phyloP scores from a whole-genome alignment of 2,113 vertebrate genomes.

The Phocoena sinus region DNA sequence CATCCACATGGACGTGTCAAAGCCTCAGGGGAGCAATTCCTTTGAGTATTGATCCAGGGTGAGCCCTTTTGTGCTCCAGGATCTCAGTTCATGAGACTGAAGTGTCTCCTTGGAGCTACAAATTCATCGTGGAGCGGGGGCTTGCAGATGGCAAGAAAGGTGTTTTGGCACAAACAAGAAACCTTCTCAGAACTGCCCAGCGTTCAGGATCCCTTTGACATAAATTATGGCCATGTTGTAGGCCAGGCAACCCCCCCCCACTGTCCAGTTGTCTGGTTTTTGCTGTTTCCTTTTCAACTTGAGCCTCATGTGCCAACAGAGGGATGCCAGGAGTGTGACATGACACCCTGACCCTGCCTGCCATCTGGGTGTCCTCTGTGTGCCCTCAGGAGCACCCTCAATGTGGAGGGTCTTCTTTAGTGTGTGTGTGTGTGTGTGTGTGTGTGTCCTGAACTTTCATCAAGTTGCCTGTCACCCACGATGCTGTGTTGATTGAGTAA shows the following conservation, averaged over 20 bases:
- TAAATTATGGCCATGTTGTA: background rate
- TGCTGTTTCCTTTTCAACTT: background rate
- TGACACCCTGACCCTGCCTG: background rate
- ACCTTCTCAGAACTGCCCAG: background rate
- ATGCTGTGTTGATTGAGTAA: background rate
- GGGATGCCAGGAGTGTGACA: background rate
- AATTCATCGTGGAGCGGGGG: background rate
- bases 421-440: background rate
- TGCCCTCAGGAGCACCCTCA: background rate
- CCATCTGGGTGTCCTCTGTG: background rate
- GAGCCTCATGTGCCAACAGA: background rate
- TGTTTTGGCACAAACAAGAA: background rate
- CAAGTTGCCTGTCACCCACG: background rate
- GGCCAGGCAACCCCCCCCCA: fast-evolving
- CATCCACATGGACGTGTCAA: background rate
- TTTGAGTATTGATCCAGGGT: background rate
- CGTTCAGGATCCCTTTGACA: background rate
- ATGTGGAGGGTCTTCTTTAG: background rate
- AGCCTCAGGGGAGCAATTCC: background rate
- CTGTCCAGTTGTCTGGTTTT: background rate
- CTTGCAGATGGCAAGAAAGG: background rate
- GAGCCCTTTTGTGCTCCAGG: background rate
- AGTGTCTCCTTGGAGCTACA: background rate
- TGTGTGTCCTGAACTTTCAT: background rate
- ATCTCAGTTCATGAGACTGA: background rate